Base-by-base conservation (phyloP, 2,113 vertebrate genomes). In the Formicarius rufipectus region DNA sequence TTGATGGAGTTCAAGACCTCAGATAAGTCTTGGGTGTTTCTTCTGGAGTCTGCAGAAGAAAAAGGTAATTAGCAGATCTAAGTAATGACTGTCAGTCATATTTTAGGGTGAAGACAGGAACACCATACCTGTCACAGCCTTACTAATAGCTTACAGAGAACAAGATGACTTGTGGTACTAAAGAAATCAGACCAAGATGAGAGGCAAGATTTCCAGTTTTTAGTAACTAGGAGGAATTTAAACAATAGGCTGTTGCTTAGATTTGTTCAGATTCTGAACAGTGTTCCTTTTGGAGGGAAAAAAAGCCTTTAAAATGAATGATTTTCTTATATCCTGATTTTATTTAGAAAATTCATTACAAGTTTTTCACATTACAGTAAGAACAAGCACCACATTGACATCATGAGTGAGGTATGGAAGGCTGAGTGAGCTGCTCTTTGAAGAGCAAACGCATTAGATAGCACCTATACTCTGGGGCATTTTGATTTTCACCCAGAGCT, bases 331-430 rank as follows among this genome's bases (percentile, higher is more conserved):
- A 59, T 86, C 49, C 8, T 89, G 4, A 53, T 89, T 97, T 93
- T 91, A 94, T 94, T 83, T 68, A 73, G 50, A 93, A 87, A 98
- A 97, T 95, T 94, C 69, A 96, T 97, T 90, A 86, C 59, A 82
- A 33, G 50, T 30, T 50, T 94, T 55, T 73, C 74, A 89, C 3
- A 2, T 71, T 84, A 30, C 35, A 94, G 40, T 84, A 66, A 76
- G 53, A 97, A 78, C 62, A 71, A 91, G 71, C 92, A 89, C 84
- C 40, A 42, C 53, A 78, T 97, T 97, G 84, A 96, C 86, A 94
- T 35, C 40, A 52, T 17, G 58, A 87, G 58, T 4, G 87, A 97
- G 94, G 95, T 88, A n/a, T 20, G 35, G 89, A 93, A 40, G 93
- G 94, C 94, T 91, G 49, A 84, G 77, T 0, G 22, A 88, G 90